Evolutionary conservation across 2,113 vertebrate genomes (phyloP), one percentile per base, ranked within the genome.

Genomic region (Lagenorhynchus albirostris): DNA sequence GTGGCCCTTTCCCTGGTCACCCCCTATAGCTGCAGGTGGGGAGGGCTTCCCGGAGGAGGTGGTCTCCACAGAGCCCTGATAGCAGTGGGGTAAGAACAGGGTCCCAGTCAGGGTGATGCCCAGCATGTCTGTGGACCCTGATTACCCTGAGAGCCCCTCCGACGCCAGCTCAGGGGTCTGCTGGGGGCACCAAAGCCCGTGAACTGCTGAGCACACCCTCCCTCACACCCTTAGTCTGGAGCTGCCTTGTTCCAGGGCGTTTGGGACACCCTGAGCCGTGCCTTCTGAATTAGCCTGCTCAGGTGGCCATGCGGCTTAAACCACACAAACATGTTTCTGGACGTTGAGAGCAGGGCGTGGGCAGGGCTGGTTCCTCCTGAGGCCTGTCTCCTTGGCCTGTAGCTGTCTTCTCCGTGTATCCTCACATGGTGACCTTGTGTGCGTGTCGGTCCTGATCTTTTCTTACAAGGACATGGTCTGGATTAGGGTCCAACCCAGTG

Each of bases 361-460:
- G 29, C 29, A 17, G 58, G 25, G 55, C 33, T 1, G 17, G 41
- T n/a, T 18, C 13, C 58, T 60, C 33, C 38, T 9, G 18, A 21
- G 29, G 67, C 67, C 65, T 71, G 13, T 8, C 31, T n/a, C 44
- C 29, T 8, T 23, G n/a, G 82, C 2, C 0, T 23, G 13, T 5
- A 8, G n/a, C 58, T 25, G 8, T n/a, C 7, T 58, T 7, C 17
- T 21, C 8, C 36, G 9, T 13, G 44, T 2, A n/a, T 82, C n/a
- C 26, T 44, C 41, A 3, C 6, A 10, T 8, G 65, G 33, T 17
- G 1, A 17, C 1, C 1, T 15, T 70, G 8, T 9, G 71, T 14
- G 55, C 5, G 8, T 17, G 29, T 53, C 1, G 33, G 41, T 44
- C 3, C 47, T 2, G 0, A 2, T 11, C 55, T n/a, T 17, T 26